Evolutionary conservation across 2,888 invertebrate genomes (phyloP).

Genomic region (Rhogogaster chlorosoma): DNA sequence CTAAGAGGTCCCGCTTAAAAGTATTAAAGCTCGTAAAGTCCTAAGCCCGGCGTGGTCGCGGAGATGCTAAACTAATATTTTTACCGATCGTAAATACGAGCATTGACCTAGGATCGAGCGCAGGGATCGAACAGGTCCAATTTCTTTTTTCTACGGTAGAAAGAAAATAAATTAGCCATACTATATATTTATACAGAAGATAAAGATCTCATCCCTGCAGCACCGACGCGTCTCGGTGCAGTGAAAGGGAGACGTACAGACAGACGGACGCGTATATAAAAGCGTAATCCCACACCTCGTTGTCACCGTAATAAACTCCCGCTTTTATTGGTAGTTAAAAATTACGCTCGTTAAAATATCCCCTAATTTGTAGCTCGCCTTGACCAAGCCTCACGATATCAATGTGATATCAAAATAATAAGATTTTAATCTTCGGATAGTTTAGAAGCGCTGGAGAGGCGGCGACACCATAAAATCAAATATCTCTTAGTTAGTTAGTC

Average conservation of each 20-base stretch:
- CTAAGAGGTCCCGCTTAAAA: neutral
- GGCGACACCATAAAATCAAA: conserved; percentile 44
- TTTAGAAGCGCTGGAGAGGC: neutral
- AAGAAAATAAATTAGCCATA: neutral
- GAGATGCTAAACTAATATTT: conserved; percentile 55
- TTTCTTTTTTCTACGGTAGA: neutral
- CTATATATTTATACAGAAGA: conserved; percentile 53
- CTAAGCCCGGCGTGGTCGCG: neutral
- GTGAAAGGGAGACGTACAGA: conserved; percentile 16
- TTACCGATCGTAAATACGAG: conserved; percentile 62
- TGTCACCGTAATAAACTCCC: conserved; percentile 60
- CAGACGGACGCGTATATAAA: conserved; percentile 45
- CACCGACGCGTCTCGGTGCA: neutral
- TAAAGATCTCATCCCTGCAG: conserved; percentile 51
- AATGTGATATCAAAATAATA: conserved; percentile 40
- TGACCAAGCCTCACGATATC: conserved; percentile 18
- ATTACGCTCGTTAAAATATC: conserved; percentile 60
- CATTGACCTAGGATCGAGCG: conserved; percentile 28
- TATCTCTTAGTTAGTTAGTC: conserved; percentile 39
- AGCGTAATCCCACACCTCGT: conserved; percentile 60
- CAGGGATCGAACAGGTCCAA: conserved; percentile 4
- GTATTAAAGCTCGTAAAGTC: conserved; percentile 7
- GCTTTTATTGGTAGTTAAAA: conserved; percentile 59
- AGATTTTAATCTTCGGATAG: conserved; percentile 31
- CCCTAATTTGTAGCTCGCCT: conserved; percentile 57